Base-by-base conservation (phyloP, 2,113 vertebrate genomes). In the Natator depressus region DNA sequence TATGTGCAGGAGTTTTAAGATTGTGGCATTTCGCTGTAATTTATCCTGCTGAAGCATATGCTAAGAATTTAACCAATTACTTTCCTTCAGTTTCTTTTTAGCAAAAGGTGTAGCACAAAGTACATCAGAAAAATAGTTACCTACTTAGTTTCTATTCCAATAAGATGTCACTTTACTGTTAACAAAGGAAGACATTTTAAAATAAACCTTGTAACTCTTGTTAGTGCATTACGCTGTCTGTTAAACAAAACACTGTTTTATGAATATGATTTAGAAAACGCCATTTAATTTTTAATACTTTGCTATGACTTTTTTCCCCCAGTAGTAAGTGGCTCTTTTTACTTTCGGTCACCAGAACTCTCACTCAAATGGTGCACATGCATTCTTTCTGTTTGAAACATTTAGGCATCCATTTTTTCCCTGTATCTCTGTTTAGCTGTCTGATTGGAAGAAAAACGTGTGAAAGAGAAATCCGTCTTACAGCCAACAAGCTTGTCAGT, bases 401-500 rank as follows among this genome's bases (percentile, higher is more conserved):
- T 47, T 27, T 47, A 78, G 25, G 75, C 42, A 78, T 78, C 75
- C 22, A 16, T 78, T 47, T 78, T 13, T 76, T 4, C 4, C 22
- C 25, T 25, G 42, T 78, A 27, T 47, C 75, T 78, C 24, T 47
- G 79, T 17, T 17, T 31, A 81, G 42, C 72, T 82, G 90, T 29
- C 81, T 29, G 13, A 5, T 54, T 8, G 51, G 29, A 6, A 86
- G 89, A 49, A 84, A 65, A 90, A 31, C 20, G n/a, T n/a, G 29
- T 5, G n/a, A 69, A 69, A 69, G 35, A 6, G n/a, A 57, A 82
- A 27, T 55, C 53, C 0, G 13, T 5, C 24, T 8, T 42, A 53
- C 4, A 17, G 9, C 53, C 53, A n/a, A 42, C 31, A 7, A 62
- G 14, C 22, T 10, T 0, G 0, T 11, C 5, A 38, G 50, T 78